phyloP scores from a whole-genome alignment of 2,797 vertebrate species.

The Falco naumanni region DNA sequence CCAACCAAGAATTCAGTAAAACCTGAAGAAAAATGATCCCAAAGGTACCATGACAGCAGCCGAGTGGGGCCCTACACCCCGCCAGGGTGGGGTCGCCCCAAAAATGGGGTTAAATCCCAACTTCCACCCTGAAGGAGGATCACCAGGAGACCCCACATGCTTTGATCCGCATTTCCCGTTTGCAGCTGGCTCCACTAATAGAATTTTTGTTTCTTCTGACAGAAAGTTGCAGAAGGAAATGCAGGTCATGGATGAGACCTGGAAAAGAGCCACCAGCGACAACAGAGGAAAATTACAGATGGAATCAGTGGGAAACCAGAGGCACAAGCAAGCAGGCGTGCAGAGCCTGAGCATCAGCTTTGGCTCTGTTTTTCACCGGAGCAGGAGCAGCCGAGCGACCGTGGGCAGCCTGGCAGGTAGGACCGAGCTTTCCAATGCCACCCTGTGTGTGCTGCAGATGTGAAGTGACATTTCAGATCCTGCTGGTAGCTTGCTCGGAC shows the following conservation, averaged over 20 bases:
- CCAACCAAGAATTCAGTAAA: not conserved
- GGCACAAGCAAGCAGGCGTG: rapidly evolving
- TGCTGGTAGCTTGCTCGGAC: rapidly evolving
- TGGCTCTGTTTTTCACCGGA: rapidly evolving
- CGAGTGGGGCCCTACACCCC: not conserved
- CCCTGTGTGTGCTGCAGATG: not conserved
- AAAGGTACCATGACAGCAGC: rapidly evolving
- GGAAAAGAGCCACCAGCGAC: not conserved
- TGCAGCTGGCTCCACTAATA: not conserved
- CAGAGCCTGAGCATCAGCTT: not conserved
- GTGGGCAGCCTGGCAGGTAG: not conserved
- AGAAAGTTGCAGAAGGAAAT: not conserved
- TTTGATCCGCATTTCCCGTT: not conserved
- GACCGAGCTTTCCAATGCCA: not conserved
- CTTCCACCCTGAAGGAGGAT: rapidly evolving
- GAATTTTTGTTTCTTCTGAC: not conserved
- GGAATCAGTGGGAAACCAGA: not conserved
- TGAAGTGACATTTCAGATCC: not conserved
- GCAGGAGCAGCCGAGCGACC: rapidly evolving
- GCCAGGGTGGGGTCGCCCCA: rapidly evolving
- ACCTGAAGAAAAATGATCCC: not conserved
- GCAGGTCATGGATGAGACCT: not conserved
- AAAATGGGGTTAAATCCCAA: not conserved
- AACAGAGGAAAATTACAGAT: not conserved
- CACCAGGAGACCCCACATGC: not conserved